Evolutionary conservation across 2,888 invertebrate species (phyloP), one percentile per base, ranked within the genome.

Genomic region (Chrysomela aeneicollis): DNA sequence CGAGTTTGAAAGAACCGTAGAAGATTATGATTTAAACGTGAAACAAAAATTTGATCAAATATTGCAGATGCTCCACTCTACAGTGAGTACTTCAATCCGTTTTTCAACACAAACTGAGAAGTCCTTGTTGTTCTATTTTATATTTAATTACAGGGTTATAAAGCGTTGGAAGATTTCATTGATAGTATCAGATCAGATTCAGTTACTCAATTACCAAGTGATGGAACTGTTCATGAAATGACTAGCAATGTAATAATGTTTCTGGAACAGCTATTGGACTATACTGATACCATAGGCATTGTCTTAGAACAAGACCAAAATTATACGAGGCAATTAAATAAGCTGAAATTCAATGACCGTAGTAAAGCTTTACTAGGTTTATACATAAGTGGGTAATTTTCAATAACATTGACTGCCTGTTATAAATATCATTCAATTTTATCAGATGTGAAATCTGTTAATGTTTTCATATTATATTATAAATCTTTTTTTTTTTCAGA

Each of bases 141-240:
- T 15, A 15, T 42, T 72, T 92, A 9, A 19, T 81, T 81, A 37
- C 74, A 95, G 95, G 96, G 95, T 63, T 88, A 92, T 35, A 93
- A 93, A 81, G 93, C 94, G 8, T 82, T 97, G 73, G 97, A 97
- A 80, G 96, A 96, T 78, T 97, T 97, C 82, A 89, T 95, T 64
- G 97, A 97, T 77, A 94, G 92, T 65, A 89, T 97, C 30, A 87
- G 92, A 68, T 87, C 86, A 21, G 94, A 94, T 80, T 85, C 87
- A 53, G 91, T 91, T 70, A 89, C 90, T 64, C 91, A 91, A 75
- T 89, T 98, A 77, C 97, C 98, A 0, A 93, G 92, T 79, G 99
- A 99, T 86, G 99, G 98, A 65, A 99, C 98, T 0, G 98, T 98
- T 32, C 98, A 98, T 80, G 97, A 98, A 83, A 86, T 97, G 65